Base-by-base conservation (phyloP, 1,140 invertebrate species). In the Orussus abietinus region DNA sequence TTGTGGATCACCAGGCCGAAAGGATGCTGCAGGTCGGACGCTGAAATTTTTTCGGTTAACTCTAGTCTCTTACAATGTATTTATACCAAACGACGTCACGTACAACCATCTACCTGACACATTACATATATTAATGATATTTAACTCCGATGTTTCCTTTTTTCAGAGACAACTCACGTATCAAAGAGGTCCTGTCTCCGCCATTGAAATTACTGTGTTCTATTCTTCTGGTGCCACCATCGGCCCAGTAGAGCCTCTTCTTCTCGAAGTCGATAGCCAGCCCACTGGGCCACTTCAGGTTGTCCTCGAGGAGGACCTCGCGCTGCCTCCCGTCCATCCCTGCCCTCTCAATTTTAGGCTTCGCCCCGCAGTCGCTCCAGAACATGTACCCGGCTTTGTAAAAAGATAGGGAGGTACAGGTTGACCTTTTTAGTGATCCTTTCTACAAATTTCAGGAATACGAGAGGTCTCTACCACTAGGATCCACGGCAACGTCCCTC, bases 311-410 rank as follows among this genome's bases (percentile, higher is more conserved):
- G 2, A 88, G 66, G 3, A 78, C 66, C 19, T 69, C 69, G 4
- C 90, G 73, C 15, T 81, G 77, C 3, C 77, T 78, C 0, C 93
- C 92, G 69, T 96, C 91, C 90, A 96, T 91, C 18, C 83, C 82
- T 13, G 90, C 86, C 19, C 81, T 74, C 66, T 93, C 90, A 31
- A 96, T 96, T 59, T 84, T 83, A 1, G 89, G 83, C 17, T 77
- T 73, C 18, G 77, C 74, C 1, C 90, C 89, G 90, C 90, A 93
- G 59, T 94, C 90, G 9, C 84, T 89, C 91, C 91, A 94, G 57
- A 87, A 93, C 82, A 94, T 85, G 3, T 79, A 63, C 4, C 86
- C 84, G 56, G 69, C 85, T 84, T n/a, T n/a, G 53, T 5, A 57
- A 57, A 52, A 53, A 55, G 41, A 48, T 14, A 40, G n/a, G n/a